Conservation (phyloP, 1,140 invertebrate species). For the Anoplophora glabripennis region DNA sequence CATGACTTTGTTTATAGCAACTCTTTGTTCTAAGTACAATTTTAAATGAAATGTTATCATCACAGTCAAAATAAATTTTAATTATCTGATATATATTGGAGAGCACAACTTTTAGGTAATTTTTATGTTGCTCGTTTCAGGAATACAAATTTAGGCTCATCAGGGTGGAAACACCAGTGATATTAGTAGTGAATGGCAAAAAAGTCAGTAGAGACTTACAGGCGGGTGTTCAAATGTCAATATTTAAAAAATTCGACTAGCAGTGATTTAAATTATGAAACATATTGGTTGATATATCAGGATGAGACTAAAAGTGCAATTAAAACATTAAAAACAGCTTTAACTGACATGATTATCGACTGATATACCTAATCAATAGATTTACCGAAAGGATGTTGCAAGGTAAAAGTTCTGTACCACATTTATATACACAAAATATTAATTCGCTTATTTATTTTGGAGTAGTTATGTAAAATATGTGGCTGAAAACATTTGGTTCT, state of each 20-base stretch:
- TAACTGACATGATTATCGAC: background rate
- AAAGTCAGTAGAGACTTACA: slow-evolving; percentile 68
- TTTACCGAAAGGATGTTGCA: too few relatives aligned
- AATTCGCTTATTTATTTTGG: too few relatives aligned
- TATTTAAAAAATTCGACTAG: slow-evolving; percentile 45
- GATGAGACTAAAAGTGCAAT: too few relatives aligned
- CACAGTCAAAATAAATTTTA: background rate
- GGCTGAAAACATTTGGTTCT: too few relatives aligned
- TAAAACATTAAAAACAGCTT: slow-evolving; percentile 1
- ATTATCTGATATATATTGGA: background rate
- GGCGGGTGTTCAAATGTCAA: slow-evolving; percentile 55
- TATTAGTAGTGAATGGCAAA: slow-evolving; percentile 73
- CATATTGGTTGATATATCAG: too few relatives aligned
- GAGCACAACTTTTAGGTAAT: background rate
- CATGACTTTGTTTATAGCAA: too few relatives aligned
- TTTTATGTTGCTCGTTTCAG: slow-evolving; percentile 53
- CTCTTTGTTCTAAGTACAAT: too few relatives aligned
- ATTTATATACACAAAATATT: too few relatives aligned
- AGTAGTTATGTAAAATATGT: too few relatives aligned
- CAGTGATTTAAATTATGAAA: slow-evolving; percentile 1
- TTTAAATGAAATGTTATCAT: too few relatives aligned
- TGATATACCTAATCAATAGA: too few relatives aligned
- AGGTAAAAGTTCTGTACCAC: too few relatives aligned
- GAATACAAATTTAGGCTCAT: slow-evolving; percentile 69
- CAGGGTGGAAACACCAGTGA: slow-evolving; percentile 71